Evolutionary conservation across 1,140 invertebrate genomes (phyloP), one percentile per base, ranked within the genome.

Genomic region (Hyles euphorbiae): DNA sequence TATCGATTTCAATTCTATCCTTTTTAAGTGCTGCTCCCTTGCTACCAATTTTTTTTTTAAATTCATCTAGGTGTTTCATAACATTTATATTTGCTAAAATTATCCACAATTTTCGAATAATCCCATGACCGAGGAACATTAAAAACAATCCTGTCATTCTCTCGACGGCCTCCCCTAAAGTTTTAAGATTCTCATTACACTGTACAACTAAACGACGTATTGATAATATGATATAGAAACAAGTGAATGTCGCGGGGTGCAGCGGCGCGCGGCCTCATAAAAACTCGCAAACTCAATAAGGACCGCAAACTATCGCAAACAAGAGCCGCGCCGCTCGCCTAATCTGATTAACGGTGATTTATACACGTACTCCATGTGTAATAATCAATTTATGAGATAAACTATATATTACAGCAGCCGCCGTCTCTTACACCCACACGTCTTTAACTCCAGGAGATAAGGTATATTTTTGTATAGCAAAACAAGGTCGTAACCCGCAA

Each of bases 351-450:
- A 50, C 11, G 61, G 56, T 76, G 80, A 83, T 77, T 78, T 75
- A 79, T 81, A 63, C 58, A 64, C 61, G 61, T 65, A 72, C 69
- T 75, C 63, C 72, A 61, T 65, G 63, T 71, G 70, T 72, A 76
- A 76, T 81, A 77, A 78, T 81, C 76, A 72, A 78, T 78, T 81
- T 81, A 76, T 64, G 65, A 62, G 72, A 75, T 75, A 71, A 77
- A 76, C 74, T 79, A 77, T 79, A 77, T 76, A 79, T 72, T 70
- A 67, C 59, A 50, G 36, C 5, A 40, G 4, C 4, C 36, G 36
- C 36, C 36, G 8, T 40, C 52, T 47, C 34, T 60, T 34, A 53
- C 48, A 3, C 32, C 45, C 52, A 33, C 47, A 47, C 8, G 36
- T 22, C 34, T 40, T 34, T 60, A 58, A 36, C 10, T 2, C 9